Conservation (phyloP, 1,140 invertebrate genomes). For the Micrasema longulum region DNA sequence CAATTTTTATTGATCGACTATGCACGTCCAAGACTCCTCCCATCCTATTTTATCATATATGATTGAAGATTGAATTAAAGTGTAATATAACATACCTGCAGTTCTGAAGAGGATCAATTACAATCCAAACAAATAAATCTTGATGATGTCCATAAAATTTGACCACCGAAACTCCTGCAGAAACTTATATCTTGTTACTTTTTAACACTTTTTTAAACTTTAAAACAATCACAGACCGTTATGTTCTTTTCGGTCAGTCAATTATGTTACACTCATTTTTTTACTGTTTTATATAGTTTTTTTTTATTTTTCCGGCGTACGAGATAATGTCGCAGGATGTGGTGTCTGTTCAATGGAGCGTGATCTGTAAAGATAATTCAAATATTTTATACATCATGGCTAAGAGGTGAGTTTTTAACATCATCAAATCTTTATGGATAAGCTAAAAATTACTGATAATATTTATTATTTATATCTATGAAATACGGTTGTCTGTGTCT, state of each 20-base stretch:
- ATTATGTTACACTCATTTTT: conserved; percentile 15
- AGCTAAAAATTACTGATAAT: no score
- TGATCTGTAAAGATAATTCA: conserved; percentile 15
- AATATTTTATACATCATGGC: no score
- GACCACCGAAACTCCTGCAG: no score
- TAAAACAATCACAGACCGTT: no score
- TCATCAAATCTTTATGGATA: no score
- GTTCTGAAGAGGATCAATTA: conserved; percentile 6
- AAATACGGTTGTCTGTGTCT: no score
- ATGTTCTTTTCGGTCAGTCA: conserved; percentile 1
- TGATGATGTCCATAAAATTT: conserved; percentile 36
- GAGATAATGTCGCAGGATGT: conserved; percentile 27
- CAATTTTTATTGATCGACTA: no score
- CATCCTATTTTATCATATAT: no score
- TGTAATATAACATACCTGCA: background rate
- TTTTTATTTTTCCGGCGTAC: conserved; percentile 7
- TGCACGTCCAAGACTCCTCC: no score
- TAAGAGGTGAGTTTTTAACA: no score
- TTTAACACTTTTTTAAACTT: background rate
- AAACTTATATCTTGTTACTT: background rate
- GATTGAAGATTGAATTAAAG: no score
- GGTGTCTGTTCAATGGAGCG: conserved; percentile 32
- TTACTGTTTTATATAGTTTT: background rate
- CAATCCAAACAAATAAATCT: conserved; percentile 15
- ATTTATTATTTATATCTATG: no score